phyloP scores from a whole-genome alignment of 2,113 vertebrate species.

The Pomatorhinus ruficollis region DNA sequence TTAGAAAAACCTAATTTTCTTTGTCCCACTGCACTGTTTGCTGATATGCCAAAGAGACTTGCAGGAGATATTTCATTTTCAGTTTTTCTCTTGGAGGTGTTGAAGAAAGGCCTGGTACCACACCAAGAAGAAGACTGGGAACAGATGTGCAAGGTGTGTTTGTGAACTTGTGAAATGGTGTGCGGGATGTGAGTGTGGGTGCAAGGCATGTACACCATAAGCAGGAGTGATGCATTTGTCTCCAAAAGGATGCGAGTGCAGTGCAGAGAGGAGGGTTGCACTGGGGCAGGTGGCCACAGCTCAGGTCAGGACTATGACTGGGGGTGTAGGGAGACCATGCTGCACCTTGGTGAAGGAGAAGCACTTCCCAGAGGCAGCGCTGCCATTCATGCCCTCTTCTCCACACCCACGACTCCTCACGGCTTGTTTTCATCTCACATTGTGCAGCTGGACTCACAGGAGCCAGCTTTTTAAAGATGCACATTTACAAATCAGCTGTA shows the following conservation, averaged over 20 bases:
- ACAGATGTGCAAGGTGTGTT: neutral
- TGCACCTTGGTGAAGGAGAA: neutral
- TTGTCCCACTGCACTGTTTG: neutral
- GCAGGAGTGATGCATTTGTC: neutral
- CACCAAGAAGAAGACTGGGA: slow-evolving; percentile 12
- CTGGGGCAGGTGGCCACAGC: neutral
- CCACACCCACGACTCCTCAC: fast-evolving
- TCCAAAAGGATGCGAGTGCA: fast-evolving
- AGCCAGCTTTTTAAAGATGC: neutral
- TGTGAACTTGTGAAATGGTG: neutral
- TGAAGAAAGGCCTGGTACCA: slow-evolving; percentile 43
- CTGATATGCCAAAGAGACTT: slow-evolving; percentile 1
- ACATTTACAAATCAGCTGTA: neutral
- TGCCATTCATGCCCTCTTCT: fast-evolving
- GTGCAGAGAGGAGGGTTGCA: neutral
- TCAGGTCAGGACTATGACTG: neutral
- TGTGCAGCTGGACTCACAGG: neutral
- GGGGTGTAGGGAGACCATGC: fast-evolving
- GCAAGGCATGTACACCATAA: fast-evolving
- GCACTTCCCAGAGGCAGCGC: neutral
- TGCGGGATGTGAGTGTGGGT: neutral
- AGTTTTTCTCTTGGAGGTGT: slow-evolving; percentile 47
- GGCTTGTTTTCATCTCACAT: fast-evolving
- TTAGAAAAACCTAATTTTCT: slow-evolving; percentile 28
- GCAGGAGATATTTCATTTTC: slow-evolving; percentile 13